Evolutionary conservation across 2,888 invertebrate genomes (phyloP).

Genomic region (Unio pictorum): DNA sequence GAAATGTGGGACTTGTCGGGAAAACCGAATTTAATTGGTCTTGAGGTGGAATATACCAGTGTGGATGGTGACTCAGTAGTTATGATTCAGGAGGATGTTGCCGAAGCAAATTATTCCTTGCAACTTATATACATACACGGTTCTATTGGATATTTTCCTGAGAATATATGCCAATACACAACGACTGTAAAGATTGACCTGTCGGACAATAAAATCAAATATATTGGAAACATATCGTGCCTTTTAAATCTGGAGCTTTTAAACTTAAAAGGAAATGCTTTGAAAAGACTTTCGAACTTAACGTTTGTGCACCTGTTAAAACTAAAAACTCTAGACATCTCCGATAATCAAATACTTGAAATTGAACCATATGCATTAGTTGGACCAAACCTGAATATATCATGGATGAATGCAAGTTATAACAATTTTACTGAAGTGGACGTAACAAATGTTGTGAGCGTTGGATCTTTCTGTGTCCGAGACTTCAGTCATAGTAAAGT

Average conservation of each 20-base stretch:
- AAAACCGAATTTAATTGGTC: too few species aligned
- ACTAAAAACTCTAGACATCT: conserved; percentile 4
- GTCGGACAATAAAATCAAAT: conserved; percentile 5
- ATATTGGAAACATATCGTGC: conserved; percentile 10
- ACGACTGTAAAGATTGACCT: too few species aligned
- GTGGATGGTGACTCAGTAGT: too few species aligned
- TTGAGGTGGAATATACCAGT: too few species aligned
- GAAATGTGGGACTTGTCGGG: too few species aligned
- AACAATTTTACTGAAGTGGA: conserved; percentile 8
- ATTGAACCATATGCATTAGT: conserved; percentile 8
- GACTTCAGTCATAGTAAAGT: conserved; percentile 8
- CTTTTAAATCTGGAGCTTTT: conserved; percentile 7
- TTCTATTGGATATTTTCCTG: too few species aligned
- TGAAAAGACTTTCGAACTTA: conserved; percentile 3
- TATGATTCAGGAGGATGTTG: too few species aligned
- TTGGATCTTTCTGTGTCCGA: conserved; percentile 6
- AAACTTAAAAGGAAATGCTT: conserved; percentile 3
- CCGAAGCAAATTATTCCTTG: too few species aligned
- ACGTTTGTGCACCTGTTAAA: conserved; percentile 7
- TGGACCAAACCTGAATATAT: background rate
- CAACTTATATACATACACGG: too few species aligned
- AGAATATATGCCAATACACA: too few species aligned
- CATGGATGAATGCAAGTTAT: background rate
- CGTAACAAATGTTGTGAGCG: conserved; percentile 9
- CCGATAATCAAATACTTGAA: background rate